A percentile compares a stretch with the other conserved stretches of the same genome.
phyloP scores from a whole-genome alignment of 1,140 invertebrate species.

The Hylyphantes graminicola region DNA sequence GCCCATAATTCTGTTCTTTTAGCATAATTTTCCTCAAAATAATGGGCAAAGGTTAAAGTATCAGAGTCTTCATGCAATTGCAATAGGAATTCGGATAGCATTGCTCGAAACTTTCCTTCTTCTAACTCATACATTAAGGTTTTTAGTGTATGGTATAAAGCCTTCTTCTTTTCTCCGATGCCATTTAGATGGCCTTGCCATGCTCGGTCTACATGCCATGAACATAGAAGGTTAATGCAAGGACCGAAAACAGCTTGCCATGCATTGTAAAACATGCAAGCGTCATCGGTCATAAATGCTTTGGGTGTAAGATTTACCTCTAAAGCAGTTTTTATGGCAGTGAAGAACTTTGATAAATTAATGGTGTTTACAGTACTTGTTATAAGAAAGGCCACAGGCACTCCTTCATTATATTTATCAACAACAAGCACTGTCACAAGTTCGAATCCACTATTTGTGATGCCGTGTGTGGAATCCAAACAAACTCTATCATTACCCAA shows the following conservation, averaged over 20 bases:
- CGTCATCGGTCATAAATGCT: slow-evolving; percentile 36
- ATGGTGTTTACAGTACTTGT: neutral
- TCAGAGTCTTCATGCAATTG: slow-evolving; percentile 9
- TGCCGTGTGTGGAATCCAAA: slow-evolving; percentile 47
- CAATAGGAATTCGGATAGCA: neutral
- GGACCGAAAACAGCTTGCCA: neutral
- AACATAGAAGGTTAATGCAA: slow-evolving; percentile 1
- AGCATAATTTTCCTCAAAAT: slow-evolving; percentile 21
- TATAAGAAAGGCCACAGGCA: slow-evolving; percentile 21
- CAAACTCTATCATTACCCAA: slow-evolving; percentile 38
- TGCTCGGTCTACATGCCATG: slow-evolving; percentile 20
- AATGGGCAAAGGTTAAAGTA: slow-evolving; percentile 2
- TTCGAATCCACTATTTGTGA: slow-evolving; percentile 32
- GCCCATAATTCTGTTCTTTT: slow-evolving; percentile 9
- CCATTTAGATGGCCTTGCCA: neutral
- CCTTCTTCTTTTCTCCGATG: neutral
- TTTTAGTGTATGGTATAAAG: slow-evolving; percentile 13
- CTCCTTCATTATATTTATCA: slow-evolving; percentile 29
- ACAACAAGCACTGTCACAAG: slow-evolving; percentile 32
- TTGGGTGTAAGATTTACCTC: neutral
- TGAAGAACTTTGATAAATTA: slow-evolving; percentile 6
- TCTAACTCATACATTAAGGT: slow-evolving; percentile 29
- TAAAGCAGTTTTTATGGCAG: slow-evolving; percentile 29
- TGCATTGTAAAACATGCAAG: slow-evolving; percentile 10
- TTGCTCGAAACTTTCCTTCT: neutral